A percentile compares a stretch with the other conserved stretches of the same genome.
These are phyloP conservation scores for Myodes glareolus DNA, from an alignment of 2,113 vertebrate genomes.

Conservation along the genomic window DNA sequence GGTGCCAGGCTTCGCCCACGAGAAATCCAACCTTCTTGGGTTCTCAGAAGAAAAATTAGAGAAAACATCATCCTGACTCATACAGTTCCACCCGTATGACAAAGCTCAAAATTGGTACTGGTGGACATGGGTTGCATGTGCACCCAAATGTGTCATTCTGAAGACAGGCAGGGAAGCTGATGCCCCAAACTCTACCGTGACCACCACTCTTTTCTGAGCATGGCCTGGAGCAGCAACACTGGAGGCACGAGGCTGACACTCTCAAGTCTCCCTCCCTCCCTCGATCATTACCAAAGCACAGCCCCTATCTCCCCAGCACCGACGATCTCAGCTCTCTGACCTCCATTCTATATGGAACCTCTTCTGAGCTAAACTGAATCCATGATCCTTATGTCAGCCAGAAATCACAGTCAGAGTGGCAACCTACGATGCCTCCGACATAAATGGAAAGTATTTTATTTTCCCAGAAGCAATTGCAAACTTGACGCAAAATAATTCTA, in stretches of 20 bases:
- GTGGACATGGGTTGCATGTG: not conserved
- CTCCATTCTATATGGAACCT: constrained; percentile 11
- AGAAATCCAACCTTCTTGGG: not conserved
- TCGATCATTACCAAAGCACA: constrained; percentile 54
- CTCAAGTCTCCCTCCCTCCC: constrained; percentile 64
- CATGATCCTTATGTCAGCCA: not conserved
- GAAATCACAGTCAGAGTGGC: constrained; percentile 33
- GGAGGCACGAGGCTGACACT: constrained; percentile 71
- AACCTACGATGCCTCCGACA: not conserved
- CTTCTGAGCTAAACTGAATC: constrained; percentile 20
- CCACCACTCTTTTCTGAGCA: constrained; percentile 68
- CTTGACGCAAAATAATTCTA: constrained; percentile 40
- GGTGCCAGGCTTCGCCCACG: not conserved
- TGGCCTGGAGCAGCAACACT: constrained; percentile 76
- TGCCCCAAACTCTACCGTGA: not conserved
- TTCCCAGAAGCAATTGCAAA: not conserved
- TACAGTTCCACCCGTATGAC: not conserved
- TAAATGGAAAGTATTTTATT: constrained; percentile 3
- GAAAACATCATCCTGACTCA: not conserved
- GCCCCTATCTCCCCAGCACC: constrained; percentile 66
- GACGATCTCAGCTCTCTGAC: constrained; percentile 59
- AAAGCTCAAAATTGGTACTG: not conserved
- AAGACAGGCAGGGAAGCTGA: not conserved
- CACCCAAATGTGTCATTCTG: not conserved
- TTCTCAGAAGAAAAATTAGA: not conserved